These are phyloP conservation scores for Rhineura floridana DNA, from an alignment of 2,113 vertebrate genomes.

Conservation along the genomic window DNA sequence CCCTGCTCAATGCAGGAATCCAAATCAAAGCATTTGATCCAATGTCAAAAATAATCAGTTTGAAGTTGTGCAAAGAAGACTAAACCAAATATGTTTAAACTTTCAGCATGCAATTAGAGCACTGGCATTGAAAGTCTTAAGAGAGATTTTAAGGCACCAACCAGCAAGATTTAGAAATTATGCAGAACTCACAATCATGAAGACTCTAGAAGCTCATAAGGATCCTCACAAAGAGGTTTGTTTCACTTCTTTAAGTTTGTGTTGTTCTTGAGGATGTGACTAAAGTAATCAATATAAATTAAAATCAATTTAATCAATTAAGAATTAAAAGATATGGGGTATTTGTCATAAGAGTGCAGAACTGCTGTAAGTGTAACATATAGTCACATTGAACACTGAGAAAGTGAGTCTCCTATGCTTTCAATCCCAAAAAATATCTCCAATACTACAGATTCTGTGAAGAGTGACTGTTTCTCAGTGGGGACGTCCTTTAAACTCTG, in stretches of 20 bases:
- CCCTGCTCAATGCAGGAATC: too few species aligned
- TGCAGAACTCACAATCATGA: constrained; percentile 97
- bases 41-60: neutral
- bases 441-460: neutral
- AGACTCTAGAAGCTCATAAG: constrained; percentile 94
- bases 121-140: constrained; percentile 90
- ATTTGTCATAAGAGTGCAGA: neutral
- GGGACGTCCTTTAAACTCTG: neutral
- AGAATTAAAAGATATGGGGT: neutral
- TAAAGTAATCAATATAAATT: constrained; percentile 1
- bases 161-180: constrained; percentile 97
- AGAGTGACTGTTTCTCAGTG: neutral
- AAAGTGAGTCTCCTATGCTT: neutral
- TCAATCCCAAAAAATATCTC: neutral
- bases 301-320: neutral
- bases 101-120: constrained; percentile 91
- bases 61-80: neutral
- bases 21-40: too few species aligned
- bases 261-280: neutral
- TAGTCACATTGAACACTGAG: neutral
- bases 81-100: constrained; percentile 53
- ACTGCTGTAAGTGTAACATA: neutral
- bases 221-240: constrained; percentile 94
- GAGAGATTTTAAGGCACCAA: constrained; percentile 92
- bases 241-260: neutral